Conservation (phyloP, 2,888 invertebrate species). For the Sphecodes monilicornis region DNA sequence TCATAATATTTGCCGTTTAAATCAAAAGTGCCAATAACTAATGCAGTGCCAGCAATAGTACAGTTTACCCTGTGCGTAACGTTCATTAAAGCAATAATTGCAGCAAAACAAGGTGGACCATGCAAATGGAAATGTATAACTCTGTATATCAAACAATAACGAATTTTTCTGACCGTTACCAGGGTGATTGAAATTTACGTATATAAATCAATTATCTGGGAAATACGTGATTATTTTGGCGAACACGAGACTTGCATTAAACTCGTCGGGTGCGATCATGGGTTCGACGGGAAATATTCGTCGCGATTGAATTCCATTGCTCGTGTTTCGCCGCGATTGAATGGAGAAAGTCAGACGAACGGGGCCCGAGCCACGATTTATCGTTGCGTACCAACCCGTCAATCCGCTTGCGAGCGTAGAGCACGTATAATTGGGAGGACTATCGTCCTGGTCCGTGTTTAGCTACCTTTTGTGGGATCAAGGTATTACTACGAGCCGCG, state of each 20-base stretch:
- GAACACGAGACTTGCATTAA: neutral
- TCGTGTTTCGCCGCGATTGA: conserved; percentile 22
- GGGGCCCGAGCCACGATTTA: conserved; percentile 30
- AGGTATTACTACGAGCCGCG: conserved; percentile 73
- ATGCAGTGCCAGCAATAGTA: too few relatives aligned
- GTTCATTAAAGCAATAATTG: too few relatives aligned
- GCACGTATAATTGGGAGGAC: conserved; percentile 76
- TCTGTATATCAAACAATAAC: too few relatives aligned
- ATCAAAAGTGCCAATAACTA: too few relatives aligned
- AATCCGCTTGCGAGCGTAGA: conserved; percentile 52
- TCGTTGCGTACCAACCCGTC: conserved; percentile 50
- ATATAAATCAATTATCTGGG: neutral
- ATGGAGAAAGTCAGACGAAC: conserved; percentile 55
- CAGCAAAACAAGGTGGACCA: too few relatives aligned
- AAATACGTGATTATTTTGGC: neutral
- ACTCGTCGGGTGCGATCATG: neutral
- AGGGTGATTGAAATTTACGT: neutral
- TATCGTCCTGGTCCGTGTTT: conserved; percentile 71
- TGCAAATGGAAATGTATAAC: too few relatives aligned
- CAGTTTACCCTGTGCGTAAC: too few relatives aligned
- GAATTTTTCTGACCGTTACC: neutral
- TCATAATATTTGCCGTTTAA: too few relatives aligned
- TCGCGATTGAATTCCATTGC: conserved; percentile 29
- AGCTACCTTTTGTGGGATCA: conserved; percentile 79
- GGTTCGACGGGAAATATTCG: conserved; percentile 14